Conservation (phyloP, 2,113 vertebrate species). For the Thermophis baileyi region DNA sequence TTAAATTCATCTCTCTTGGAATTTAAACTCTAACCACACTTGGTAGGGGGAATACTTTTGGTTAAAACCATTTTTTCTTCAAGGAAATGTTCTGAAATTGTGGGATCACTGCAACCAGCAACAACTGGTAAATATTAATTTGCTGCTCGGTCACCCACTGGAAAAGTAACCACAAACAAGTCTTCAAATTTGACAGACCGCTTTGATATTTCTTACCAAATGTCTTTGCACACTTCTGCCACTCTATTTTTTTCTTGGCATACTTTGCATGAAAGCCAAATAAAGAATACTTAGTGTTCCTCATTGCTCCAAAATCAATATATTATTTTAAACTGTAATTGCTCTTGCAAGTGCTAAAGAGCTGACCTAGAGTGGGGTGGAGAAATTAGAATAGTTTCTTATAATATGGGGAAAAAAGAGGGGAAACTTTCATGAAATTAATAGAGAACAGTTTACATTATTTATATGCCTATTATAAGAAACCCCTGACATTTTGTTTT, state of each 20-base stretch:
- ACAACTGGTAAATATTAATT: slow-evolving; percentile 6
- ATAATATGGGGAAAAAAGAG: background rate
- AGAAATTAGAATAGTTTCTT: background rate
- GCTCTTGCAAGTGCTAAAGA: background rate
- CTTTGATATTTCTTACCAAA: background rate
- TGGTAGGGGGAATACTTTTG: background rate
- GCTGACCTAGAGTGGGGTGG: background rate
- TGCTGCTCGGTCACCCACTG: background rate
- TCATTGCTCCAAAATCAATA: background rate
- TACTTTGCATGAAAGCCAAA: background rate
- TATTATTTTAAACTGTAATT: background rate
- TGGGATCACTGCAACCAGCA: background rate
- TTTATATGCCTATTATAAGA: background rate
- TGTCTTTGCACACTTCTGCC: background rate
- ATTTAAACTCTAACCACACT: background rate
- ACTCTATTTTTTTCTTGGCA: background rate
- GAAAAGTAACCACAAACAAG: background rate
- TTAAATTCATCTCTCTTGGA: background rate
- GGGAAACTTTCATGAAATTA: background rate
- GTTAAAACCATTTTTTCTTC: background rate
- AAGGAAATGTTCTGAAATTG: background rate
- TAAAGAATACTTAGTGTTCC: background rate
- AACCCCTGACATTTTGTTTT: background rate
- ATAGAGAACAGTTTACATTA: background rate
- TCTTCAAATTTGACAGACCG: background rate